Base-by-base conservation (phyloP, 2,888 invertebrate species). In the Itoplectis maculator region DNA sequence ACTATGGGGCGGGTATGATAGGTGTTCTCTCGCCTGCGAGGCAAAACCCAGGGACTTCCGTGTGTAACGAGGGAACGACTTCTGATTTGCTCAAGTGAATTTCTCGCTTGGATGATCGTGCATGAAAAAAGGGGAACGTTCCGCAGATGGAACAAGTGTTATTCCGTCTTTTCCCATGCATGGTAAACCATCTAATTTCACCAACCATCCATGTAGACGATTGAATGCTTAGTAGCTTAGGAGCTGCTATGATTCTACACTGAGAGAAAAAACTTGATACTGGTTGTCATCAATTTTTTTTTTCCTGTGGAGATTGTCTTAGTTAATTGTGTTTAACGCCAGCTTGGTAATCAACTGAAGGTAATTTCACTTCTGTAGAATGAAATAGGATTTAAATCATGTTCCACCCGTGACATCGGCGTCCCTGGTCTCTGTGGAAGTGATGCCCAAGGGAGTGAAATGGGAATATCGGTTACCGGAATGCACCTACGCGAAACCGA, bases 301-400 rank as follows among this genome's bases (percentile, higher is more conserved):
- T 47, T 49, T 49, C 18, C 13, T 9, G 8, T 18, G 20, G 23
- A 40, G 37, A 56, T 29, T 45, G 9, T 45, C 11, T 56, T 45
- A 23, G 15, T 3, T 13, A 20, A 15, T 18, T 18, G 6, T 18
- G 15, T 23, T 18, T 13, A 56, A 59, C 56, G 15, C 15, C 18
- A 13, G 8, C 23, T 29, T 35, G 0, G 15, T 59, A 6, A 29
- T 35, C n/a, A 29, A 6, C 9, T 5, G 15, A 47, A 9, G 13
- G 45, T 29, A 29, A 79, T 72, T n/a, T 68, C 66, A 59, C 74
- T 74, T 75, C 65, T 47, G 66, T 54, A 35, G 40, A 81, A 84
- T 79, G 74, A 63, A 75, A 76, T 66, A 66, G 47, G 76, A 79
- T 81, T 84, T 70, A 72, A 81, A 81, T 84, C 63, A 47, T 61